Percentiles rank a stretch among this genome's conserved stretches.
phyloP scores from a whole-genome alignment of 2,888 invertebrate genomes.

The Ariolimax columbianus region DNA sequence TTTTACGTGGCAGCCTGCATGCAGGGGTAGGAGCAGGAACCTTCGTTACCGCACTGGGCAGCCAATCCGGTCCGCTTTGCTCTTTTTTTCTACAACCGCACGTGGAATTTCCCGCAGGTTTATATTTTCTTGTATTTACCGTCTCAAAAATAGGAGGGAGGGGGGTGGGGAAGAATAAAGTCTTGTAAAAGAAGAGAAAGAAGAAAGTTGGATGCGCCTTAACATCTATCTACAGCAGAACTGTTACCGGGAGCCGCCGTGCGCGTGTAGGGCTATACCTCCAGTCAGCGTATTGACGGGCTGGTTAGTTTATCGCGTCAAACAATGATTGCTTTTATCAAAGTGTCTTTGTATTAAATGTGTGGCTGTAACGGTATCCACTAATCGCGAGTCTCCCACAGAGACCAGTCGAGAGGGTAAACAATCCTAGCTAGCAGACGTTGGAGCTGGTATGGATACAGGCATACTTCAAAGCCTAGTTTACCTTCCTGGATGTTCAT shows the following conservation, averaged over 20 bases:
- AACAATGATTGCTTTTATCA: too few relatives aligned
- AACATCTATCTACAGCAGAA: not conserved
- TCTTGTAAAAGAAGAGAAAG: not conserved
- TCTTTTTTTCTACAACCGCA: not conserved
- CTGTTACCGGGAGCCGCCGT: not conserved
- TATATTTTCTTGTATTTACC: not conserved
- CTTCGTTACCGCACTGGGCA: not conserved
- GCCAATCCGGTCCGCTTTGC: not conserved
- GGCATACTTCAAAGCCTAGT: too few relatives aligned
- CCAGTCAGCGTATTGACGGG: too few relatives aligned
- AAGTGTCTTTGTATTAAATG: too few relatives aligned
- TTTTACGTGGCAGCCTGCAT: not conserved
- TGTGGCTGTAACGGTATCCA: too few relatives aligned
- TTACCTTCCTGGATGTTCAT: too few relatives aligned
- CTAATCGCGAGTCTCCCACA: too few relatives aligned
- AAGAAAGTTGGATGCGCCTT: not conserved
- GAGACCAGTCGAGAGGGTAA: too few relatives aligned
- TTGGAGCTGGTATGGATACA: too few relatives aligned
- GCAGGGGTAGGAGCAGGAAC: not conserved
- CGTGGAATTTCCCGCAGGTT: not conserved
- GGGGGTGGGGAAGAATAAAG: not conserved
- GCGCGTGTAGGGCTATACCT: too few relatives aligned
- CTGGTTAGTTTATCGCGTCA: too few relatives aligned
- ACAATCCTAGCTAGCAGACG: too few relatives aligned
- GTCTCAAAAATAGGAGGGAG: not conserved